Percentiles rank a stretch among this genome's conserved stretches.
Evolutionary conservation across 2,113 vertebrate species (phyloP).

Genomic region (Corydoras maculifer): DNA sequence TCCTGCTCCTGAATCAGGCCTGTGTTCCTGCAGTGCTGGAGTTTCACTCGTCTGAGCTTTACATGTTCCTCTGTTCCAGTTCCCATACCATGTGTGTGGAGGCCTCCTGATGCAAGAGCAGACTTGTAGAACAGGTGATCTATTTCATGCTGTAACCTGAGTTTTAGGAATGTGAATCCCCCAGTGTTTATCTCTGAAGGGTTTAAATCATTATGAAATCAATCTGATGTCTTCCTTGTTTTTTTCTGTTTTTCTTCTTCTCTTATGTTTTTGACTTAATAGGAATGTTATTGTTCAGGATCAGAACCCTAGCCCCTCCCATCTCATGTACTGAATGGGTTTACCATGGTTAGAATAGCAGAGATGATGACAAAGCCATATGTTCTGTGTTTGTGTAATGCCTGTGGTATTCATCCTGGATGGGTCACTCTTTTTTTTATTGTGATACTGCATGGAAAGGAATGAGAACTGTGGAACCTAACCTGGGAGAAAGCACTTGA

Average conservation of each 20-base stretch:
- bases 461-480: too few species aligned
- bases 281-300: slow-evolving; percentile 17
- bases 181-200: background rate
- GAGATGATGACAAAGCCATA: slow-evolving; percentile 6
- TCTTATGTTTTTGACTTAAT: background rate
- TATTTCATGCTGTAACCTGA: slow-evolving; percentile 27
- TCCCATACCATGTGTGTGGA: background rate
- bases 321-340: background rate
- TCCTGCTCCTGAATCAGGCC: background rate
- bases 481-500: too few species aligned
- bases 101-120: background rate
- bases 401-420: background rate
- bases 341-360: background rate
- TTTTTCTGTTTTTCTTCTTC: background rate
- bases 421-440: background rate
- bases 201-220: slow-evolving; percentile 1
- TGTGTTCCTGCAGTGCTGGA: background rate
- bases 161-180: slow-evolving; percentile 25
- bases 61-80: background rate
- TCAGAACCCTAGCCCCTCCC: too few species aligned
- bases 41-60: background rate
- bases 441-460: too few species aligned
- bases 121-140: slow-evolving; percentile 4
- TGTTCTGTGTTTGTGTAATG: slow-evolving; percentile 1
- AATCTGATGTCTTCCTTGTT: background rate